Percentiles rank a stretch among this genome's conserved stretches.
Conservation (phyloP, 2,797 vertebrate genomes). For the Pteronotus mesoamericanus region DNA sequence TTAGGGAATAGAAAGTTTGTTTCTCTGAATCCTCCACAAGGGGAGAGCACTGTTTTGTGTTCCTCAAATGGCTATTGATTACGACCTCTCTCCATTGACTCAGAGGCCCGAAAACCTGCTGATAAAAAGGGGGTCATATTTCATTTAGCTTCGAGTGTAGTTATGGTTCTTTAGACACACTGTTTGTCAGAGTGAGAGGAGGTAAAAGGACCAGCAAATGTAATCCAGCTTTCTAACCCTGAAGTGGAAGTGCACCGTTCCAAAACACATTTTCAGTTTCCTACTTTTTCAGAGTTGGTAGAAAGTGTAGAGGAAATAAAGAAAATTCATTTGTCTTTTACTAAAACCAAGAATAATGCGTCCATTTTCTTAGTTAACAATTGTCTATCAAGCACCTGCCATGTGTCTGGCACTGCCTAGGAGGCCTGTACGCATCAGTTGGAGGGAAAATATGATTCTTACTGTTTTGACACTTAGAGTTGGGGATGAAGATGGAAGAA, state of each 20-base stretch:
- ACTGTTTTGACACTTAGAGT: neutral
- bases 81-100: neutral
- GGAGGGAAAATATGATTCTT: neutral
- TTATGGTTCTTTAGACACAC: neutral
- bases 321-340: no score
- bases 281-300: no score
- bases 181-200: neutral
- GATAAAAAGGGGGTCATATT: neutral
- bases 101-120: neutral
- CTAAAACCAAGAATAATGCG: neutral
- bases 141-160: neutral
- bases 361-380: neutral
- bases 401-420: no score
- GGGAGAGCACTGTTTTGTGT: neutral
- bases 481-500: neutral
- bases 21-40: neutral
- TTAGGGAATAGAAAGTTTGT: neutral
- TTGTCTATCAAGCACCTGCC: neutral
- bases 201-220: neutral
- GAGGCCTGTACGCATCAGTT: no score
- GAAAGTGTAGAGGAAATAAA: no score
- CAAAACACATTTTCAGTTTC: no score
- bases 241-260: no score
- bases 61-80: neutral
- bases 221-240: neutral